Evolutionary conservation across 2,797 vertebrate genomes (phyloP).

Genomic region (Ceyx erithaca): DNA sequence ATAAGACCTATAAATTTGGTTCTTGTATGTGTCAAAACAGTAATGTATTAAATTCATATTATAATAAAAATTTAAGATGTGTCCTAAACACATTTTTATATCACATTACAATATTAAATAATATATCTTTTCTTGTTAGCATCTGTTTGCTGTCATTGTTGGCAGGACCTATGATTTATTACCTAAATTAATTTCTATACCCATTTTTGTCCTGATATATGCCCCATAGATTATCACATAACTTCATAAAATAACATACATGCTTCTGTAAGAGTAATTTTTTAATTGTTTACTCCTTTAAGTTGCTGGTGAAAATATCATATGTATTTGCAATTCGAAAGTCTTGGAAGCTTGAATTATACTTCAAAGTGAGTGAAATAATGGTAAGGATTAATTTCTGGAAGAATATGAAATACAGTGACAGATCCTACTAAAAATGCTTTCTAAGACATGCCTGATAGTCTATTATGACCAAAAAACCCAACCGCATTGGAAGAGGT

Average conservation of each 20-base stretch:
- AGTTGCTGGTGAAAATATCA: conserved; percentile 54
- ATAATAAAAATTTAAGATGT: conserved; percentile 82
- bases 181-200: conserved; percentile 80
- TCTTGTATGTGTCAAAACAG: conserved; percentile 76
- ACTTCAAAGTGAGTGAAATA: conserved; percentile 50
- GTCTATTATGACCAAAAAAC: not conserved
- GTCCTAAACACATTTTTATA: conserved; percentile 79
- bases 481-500: not conserved
- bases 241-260: conserved; percentile 77
- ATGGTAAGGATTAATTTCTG: not conserved
- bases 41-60: conserved; percentile 81
- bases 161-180: conserved; percentile 80
- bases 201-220: conserved; percentile 80
- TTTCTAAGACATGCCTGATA: not conserved
- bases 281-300: conserved; percentile 75
- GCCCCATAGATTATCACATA: conserved; percentile 75
- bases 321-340: conserved; percentile 48
- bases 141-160: conserved; percentile 83
- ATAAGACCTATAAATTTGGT: conserved; percentile 77
- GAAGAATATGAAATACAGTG: not conserved
- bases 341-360: conserved; percentile 55
- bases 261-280: conserved; percentile 64
- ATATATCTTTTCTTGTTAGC: conserved; percentile 82
- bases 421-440: not conserved
- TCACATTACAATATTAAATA: conserved; percentile 79